Evolutionary conservation across 2,797 vertebrate species (phyloP).

Genomic region (Hybognathus amarus): DNA sequence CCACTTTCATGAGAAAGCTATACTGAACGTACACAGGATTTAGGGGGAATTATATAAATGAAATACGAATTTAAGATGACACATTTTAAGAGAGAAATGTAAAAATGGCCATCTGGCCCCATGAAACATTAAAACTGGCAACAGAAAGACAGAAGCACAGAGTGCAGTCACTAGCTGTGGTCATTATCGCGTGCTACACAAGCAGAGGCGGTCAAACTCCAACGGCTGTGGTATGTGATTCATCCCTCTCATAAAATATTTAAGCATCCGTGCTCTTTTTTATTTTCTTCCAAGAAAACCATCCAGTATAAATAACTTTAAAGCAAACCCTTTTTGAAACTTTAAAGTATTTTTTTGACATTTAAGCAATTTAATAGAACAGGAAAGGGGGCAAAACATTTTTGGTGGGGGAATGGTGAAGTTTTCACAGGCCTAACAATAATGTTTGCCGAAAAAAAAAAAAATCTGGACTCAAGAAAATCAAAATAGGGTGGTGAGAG

Average conservation of each 20-base stretch:
- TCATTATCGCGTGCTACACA: slow-evolving; percentile 46
- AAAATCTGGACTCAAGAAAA: not conserved
- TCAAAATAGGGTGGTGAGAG: too few relatives aligned
- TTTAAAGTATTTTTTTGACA: slow-evolving; percentile 4
- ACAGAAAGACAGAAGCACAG: slow-evolving; percentile 28
- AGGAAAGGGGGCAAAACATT: not conserved
- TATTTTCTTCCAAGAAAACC: slow-evolving; percentile 30
- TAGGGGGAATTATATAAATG: slow-evolving; percentile 18
- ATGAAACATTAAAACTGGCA: slow-evolving; percentile 54
- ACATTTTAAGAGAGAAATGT: slow-evolving; percentile 60
- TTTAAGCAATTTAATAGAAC: not conserved
- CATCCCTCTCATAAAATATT: slow-evolving; percentile 42
- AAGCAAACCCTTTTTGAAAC: slow-evolving; percentile 18
- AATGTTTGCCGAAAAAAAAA: not conserved
- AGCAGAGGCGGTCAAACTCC: slow-evolving; percentile 23
- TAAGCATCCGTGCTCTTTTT: slow-evolving; percentile 23
- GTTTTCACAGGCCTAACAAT: not conserved
- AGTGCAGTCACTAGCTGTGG: slow-evolving; percentile 36
- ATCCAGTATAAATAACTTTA: slow-evolving; percentile 42
- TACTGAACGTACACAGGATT: slow-evolving; percentile 28
- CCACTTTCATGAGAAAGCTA: slow-evolving; percentile 31
- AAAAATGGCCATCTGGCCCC: slow-evolving; percentile 69
- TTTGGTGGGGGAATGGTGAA: not conserved
- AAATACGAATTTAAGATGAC: slow-evolving; percentile 57
- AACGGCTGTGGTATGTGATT: slow-evolving; percentile 37